Evolutionary conservation across 2,888 invertebrate species (phyloP).

Genomic region (Sinopyrophorus schimmeli): DNA sequence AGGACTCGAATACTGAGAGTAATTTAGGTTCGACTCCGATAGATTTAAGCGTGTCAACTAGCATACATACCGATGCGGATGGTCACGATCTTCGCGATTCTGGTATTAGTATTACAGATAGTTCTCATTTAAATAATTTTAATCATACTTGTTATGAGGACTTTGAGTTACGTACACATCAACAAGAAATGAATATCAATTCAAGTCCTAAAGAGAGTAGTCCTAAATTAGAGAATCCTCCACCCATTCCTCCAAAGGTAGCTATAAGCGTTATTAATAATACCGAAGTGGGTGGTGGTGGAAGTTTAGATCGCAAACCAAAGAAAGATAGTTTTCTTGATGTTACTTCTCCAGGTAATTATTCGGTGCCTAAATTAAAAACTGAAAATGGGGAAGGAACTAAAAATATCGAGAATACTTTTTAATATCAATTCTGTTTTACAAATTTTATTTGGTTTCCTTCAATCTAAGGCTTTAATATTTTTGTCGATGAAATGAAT

Average conservation of each 20-base stretch:
- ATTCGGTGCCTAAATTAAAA: slow-evolving; percentile 51
- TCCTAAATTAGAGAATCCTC: slow-evolving; percentile 48
- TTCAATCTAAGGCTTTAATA: too few species aligned
- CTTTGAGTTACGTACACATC: slow-evolving; percentile 49
- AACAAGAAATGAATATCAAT: slow-evolving; percentile 53
- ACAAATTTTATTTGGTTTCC: not conserved
- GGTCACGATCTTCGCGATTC: slow-evolving; percentile 61
- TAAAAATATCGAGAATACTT: slow-evolving; percentile 33
- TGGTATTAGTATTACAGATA: slow-evolving; percentile 56
- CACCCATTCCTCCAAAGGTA: slow-evolving; percentile 53
- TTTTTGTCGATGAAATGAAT: too few species aligned
- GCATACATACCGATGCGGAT: slow-evolving; percentile 38
- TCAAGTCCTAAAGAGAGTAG: slow-evolving; percentile 46
- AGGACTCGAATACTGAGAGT: slow-evolving; percentile 47
- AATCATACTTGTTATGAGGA: slow-evolving; percentile 54
- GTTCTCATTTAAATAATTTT: slow-evolving; percentile 52
- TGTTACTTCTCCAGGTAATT: slow-evolving; percentile 48
- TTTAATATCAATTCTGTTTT: slow-evolving; percentile 26
- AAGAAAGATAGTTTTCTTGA: slow-evolving; percentile 33
- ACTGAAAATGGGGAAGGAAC: slow-evolving; percentile 40
- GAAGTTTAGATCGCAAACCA: slow-evolving; percentile 40
- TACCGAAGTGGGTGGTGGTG: slow-evolving; percentile 39
- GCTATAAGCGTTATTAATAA: slow-evolving; percentile 37
- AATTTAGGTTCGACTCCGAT: slow-evolving; percentile 49
- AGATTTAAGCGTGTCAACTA: slow-evolving; percentile 37